Conservation (phyloP, 2,113 vertebrate species). For the Nerophis lumbriciformis region DNA sequence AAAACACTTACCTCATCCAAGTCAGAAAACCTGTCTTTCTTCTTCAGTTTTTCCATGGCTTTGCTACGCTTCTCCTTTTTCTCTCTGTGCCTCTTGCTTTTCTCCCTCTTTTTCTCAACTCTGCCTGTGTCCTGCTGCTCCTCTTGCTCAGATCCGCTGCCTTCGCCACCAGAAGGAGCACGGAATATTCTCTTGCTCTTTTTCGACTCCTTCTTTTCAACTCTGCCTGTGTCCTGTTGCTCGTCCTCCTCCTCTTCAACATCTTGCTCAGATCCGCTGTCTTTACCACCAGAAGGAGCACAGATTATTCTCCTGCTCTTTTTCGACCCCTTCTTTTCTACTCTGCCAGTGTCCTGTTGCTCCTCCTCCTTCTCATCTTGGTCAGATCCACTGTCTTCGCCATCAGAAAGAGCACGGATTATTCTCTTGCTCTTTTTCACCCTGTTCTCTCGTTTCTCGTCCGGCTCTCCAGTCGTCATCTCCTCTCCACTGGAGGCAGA, state of each 20-base stretch:
- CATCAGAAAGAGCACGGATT: constrained; percentile 47
- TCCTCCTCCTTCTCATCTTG: constrained; percentile 9
- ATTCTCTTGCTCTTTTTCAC: constrained; percentile 45
- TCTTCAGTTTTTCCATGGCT: constrained; percentile 52
- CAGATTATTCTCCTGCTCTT: constrained; percentile 37
- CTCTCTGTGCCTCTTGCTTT: constrained; percentile 61
- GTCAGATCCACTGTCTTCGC: constrained; percentile 53
- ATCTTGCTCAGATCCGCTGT: constrained; percentile 33
- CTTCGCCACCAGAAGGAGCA: constrained; percentile 59
- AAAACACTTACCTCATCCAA: constrained; percentile 29
- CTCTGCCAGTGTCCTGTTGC: constrained; percentile 15
- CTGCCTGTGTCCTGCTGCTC: constrained; percentile 12
- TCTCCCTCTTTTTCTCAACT: constrained; percentile 36
- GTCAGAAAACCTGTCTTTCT: constrained; percentile 34
- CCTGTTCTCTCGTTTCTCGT: constrained; percentile 40
- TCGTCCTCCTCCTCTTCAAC: constrained; percentile 49
- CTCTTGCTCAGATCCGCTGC: constrained; percentile 32
- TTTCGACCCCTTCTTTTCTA: constrained; percentile 32
- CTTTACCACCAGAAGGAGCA: constrained; percentile 59
- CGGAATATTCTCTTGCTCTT: constrained; percentile 40
- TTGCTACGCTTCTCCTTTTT: constrained; percentile 61
- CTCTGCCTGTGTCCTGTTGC: constrained; percentile 61
- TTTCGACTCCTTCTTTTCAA: constrained; percentile 2
- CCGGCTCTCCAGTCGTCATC: constrained; percentile 19
- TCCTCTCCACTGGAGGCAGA: constrained; percentile 40